Conservation (phyloP, 2,797 vertebrate genomes). For the Pseudochirops cupreus region DNA sequence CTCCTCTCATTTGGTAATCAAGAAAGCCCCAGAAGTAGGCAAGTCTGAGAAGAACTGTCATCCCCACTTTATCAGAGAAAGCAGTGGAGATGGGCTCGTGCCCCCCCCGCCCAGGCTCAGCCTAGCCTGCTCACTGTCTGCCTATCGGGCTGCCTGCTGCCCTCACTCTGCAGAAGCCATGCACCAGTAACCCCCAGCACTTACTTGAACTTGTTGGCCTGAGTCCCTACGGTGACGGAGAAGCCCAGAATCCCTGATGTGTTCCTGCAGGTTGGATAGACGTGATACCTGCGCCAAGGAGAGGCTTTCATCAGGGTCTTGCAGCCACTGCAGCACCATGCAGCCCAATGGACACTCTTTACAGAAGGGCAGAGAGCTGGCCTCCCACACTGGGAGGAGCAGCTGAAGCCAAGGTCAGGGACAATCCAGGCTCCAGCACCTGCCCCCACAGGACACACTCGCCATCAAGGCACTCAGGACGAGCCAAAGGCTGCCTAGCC, state of each 20-base stretch:
- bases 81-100: no score
- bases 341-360: not conserved
- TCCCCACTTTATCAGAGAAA: not conserved
- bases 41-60: not conserved
- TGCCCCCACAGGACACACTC: not conserved
- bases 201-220: conserved; percentile 97
- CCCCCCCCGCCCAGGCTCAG: no score
- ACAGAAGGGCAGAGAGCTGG: not conserved
- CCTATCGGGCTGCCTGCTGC: no score
- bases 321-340: not conserved
- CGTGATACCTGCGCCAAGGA: conserved; percentile 89
- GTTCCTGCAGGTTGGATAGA: conserved; percentile 95
- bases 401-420: not conserved
- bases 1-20: not conserved
- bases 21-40: not conserved
- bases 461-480: not conserved
- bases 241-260: conserved; percentile 97
- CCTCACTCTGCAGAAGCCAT: no score
- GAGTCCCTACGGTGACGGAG: conserved; percentile 95
- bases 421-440: no score
- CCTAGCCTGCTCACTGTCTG: no score
- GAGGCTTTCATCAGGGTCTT: not conserved
- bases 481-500: not conserved
- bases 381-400: no score
- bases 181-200: conserved; percentile 53